Evolutionary conservation across 1,140 invertebrate species (phyloP), one percentile per base, ranked within the genome.

Genomic region (Heliconius melpomene): DNA sequence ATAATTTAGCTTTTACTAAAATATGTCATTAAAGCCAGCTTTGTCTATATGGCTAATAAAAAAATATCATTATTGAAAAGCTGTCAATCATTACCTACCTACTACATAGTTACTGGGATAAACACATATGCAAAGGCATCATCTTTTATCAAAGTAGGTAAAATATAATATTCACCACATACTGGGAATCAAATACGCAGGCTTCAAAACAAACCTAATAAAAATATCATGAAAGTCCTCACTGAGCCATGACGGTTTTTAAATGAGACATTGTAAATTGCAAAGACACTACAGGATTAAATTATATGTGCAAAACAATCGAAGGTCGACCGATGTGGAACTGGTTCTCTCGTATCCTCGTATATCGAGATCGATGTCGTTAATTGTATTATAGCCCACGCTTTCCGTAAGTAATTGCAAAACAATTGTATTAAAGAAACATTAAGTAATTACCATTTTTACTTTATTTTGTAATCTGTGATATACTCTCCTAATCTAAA

Each of bases 341-440:
- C 60, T 29, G 60, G 60, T 66, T 66, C 26, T 66, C 26, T 66
- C 13, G 60, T 66, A 66, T 29, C 7, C 32, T 36, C 32, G 32
- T 36, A 66, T 66, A 66, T 66, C n/a, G 57, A 66, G 57, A 66
- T 66, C 60, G 23, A 66, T 66, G 60, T 66, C 60, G 60, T 29
- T 66, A 66, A 66, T 66, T 66, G 60, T 29, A 66, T 66, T 66
- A n/a, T n/a, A 66, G 29, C 60, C 60, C 26, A 66, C 60, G 60
- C 60, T 26, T 29, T 29, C 23, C 26, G 60, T 66, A 66, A 66
- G 60, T 66, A 66, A 66, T 66, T 66, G 13, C 60, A 18, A 29
- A 66, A 16, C 23, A 66, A 66, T 66, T 29, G 60, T 8, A n/a
- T 66, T 66, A 66, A 36, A 66, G 60, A 66, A 26, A 66, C 60